Evolutionary conservation across 2,888 invertebrate genomes (phyloP).

Genomic region (Galerucella calmariensis): DNA sequence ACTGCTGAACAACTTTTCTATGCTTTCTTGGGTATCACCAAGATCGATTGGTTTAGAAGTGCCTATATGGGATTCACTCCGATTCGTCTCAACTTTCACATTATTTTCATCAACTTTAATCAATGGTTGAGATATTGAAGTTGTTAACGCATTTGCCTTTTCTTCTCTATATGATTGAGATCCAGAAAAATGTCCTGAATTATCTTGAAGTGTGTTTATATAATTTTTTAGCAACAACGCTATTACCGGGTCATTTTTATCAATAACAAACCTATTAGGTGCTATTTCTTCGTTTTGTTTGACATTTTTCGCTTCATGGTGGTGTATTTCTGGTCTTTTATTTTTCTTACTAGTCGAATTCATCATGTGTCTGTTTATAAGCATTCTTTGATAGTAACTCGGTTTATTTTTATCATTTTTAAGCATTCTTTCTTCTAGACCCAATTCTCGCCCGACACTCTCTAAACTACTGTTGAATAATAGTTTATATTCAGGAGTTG

Average conservation of each 20-base stretch:
- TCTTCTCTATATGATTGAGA: not conserved
- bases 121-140: constrained; percentile 3
- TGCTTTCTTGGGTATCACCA: constrained; percentile 4
- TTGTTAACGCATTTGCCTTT: not conserved
- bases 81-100: not conserved
- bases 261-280: not conserved
- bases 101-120: not conserved
- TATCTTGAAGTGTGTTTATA: constrained; percentile 9
- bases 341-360: constrained; percentile 4
- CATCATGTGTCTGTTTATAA: constrained; percentile 33
- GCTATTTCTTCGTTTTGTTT: too few species aligned
- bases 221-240: constrained; percentile 15
- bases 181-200: not conserved
- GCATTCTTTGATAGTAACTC: constrained; percentile 24
- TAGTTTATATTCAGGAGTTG: constrained; percentile 40
- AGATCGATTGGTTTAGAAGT: not conserved
- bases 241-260: constrained; percentile 20
- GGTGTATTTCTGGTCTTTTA: not conserved
- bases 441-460: constrained; percentile 37
- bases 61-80: constrained; percentile 2
- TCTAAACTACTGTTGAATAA: constrained; percentile 43
- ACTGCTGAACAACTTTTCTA: not conserved
- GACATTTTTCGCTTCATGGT: not conserved
- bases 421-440: constrained; percentile 26
- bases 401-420: constrained; percentile 27